These are phyloP conservation scores for Sciurus carolinensis DNA, from an alignment of 2,797 vertebrate species.

Conservation along the genomic window DNA sequence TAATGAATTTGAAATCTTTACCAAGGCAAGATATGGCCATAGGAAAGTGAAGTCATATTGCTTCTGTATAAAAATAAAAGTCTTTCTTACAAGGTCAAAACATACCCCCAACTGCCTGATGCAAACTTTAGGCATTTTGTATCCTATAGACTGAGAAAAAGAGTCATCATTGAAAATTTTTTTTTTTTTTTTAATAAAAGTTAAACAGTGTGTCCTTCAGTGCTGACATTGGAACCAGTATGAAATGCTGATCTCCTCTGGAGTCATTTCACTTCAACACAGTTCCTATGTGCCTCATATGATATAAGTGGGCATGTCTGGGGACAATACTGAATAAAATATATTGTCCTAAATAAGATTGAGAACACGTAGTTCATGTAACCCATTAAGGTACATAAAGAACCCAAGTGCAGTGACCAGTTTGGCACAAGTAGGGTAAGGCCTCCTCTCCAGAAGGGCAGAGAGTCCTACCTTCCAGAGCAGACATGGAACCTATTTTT, in stretches of 20 bases:
- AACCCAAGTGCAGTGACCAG: rapidly evolving
- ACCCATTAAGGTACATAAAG: background rate
- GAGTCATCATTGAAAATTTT: background rate
- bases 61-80: constrained; percentile 65
- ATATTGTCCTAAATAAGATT: background rate
- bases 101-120: constrained; percentile 13
- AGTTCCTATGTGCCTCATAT: background rate
- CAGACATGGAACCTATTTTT: background rate
- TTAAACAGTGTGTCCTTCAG: background rate
- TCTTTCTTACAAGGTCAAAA: constrained; percentile 40
- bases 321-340: background rate
- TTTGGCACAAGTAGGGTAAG: background rate
- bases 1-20: background rate
- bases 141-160: background rate
- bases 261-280: background rate
- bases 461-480: background rate
- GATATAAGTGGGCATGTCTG: background rate
- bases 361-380: background rate
- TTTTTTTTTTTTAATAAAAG: background rate
- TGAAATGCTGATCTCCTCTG: background rate
- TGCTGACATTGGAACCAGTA: background rate
- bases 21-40: background rate
- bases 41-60: constrained; percentile 64
- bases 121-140: background rate
- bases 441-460: background rate